Base-by-base conservation (phyloP, 1,140 invertebrate species). In the Macrocentrus cingulum region DNA sequence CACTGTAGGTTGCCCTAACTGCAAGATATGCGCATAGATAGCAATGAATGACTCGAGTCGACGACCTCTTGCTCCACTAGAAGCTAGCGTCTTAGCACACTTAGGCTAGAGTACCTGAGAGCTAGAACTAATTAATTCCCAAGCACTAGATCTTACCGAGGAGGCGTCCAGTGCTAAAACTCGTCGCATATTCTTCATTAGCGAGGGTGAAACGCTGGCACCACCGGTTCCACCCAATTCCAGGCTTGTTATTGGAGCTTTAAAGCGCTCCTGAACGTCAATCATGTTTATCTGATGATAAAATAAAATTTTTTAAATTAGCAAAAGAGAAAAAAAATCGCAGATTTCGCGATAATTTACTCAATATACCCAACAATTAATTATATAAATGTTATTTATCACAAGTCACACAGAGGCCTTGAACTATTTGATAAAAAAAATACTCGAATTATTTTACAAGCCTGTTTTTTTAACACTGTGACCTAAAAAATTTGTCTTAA, bases 221-320 rank as follows among this genome's bases (percentile, higher is more conserved):
- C 92, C 94, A 9, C 89, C 91, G 0, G 85, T 86, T 0, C 91
- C 63, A 8, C 87, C 90, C 41, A 85, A 80, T 50, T 83, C 73
- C 2, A 87, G 64, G 0, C 66, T 74, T 1, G 74, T 72, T 0
- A 84, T 71, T 1, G 82, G 72, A 3, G 81, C 68, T 1, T 83
- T 76, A 2, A 80, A 61, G 42, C 66, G 69, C 20, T 83, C 76
- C 42, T 83, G 75, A 0, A 79, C 75, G 3, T 72, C 72, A 13
- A 78, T 51, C 46, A 78, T 50, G 61, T 74, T 69, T 1, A 71
- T 61, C 77, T 79, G 46, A n/a, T n/a, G 15, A 48, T 51, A 34
- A 29, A 45, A 32, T 36, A 3, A 18, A 37, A 37, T 39, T 32
- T 39, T 7, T 50, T 50, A 18, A 34, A 49, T 39, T 39, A 39